phyloP scores from a whole-genome alignment of 2,797 vertebrate genomes.

The Takifugu rubripes region DNA sequence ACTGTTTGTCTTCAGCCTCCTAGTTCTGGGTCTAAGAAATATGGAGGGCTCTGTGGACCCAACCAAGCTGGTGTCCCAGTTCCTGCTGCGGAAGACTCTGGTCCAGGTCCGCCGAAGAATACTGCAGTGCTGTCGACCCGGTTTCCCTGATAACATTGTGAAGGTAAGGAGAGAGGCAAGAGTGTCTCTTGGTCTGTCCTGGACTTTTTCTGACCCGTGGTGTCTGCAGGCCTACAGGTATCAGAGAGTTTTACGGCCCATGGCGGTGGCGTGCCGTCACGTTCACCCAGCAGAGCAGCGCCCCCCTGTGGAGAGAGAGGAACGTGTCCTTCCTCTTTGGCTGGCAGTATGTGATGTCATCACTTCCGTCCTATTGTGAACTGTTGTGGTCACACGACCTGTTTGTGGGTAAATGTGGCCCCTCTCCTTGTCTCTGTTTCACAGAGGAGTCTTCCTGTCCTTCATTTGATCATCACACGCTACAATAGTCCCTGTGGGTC shows the following conservation, averaged over 20 bases:
- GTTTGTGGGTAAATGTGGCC: neutral
- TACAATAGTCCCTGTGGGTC: conserved; percentile 27
- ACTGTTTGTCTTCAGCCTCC: conserved; percentile 69
- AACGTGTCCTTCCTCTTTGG: conserved; percentile 82
- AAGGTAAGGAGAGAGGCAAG: conserved; percentile 35
- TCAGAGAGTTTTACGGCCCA: conserved; percentile 70
- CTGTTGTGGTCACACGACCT: neutral
- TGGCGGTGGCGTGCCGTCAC: conserved; percentile 76
- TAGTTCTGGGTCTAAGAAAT: conserved; percentile 90
- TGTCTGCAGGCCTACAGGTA: conserved; percentile 61
- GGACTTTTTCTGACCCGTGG: neutral
- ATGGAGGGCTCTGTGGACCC: conserved; percentile 82
- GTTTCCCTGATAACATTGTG: conserved; percentile 52
- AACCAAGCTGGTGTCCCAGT: conserved; percentile 83
- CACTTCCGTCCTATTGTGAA: neutral
- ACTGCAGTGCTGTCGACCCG: conserved; percentile 61
- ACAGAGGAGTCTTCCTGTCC: conserved; percentile 73
- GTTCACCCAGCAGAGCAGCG: conserved; percentile 72
- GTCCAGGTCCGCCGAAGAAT: conserved; percentile 56
- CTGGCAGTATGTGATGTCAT: conserved; percentile 72
- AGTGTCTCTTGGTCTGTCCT: no score
- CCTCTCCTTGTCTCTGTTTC: neutral
- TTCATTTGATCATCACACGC: conserved; percentile 43
- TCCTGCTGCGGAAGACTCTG: conserved; percentile 76
- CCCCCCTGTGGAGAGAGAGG: conserved; percentile 83